Evolutionary conservation across 2,888 invertebrate genomes (phyloP).

Genomic region (Corythucha ciliata): DNA sequence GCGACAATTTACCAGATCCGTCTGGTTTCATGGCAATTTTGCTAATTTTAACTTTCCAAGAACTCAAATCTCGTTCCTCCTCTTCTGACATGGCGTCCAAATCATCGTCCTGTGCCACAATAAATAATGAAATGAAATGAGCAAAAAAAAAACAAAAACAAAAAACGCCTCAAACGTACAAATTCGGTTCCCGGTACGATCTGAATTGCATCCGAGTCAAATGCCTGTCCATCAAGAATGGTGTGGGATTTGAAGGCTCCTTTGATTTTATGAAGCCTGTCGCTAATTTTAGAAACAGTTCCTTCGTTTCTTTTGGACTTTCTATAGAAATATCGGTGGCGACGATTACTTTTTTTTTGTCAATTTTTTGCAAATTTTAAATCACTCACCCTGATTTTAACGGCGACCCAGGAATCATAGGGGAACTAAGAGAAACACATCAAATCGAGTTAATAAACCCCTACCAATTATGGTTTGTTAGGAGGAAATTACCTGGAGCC

Average conservation of each 20-base stretch:
- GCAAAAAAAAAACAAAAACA: not conserved
- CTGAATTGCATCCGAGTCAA: slow-evolving; percentile 39
- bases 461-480: not conserved
- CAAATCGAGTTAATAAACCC: too few species aligned
- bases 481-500: slow-evolving; percentile 34
- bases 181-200: slow-evolving; percentile 38
- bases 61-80: slow-evolving; percentile 49
- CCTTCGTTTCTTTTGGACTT: slow-evolving; percentile 34
- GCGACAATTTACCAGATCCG: slow-evolving; percentile 41
- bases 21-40: slow-evolving; percentile 45
- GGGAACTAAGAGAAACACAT: too few species aligned
- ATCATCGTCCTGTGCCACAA: slow-evolving; percentile 37
- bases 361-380: not conserved
- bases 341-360: slow-evolving; percentile 1
- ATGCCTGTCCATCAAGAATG: slow-evolving; percentile 46
- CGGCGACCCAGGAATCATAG: slow-evolving; percentile 38
- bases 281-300: slow-evolving; percentile 46
- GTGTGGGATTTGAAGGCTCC: slow-evolving; percentile 50
- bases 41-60: slow-evolving; percentile 57
- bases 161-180: slow-evolving; percentile 26
- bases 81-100: slow-evolving; percentile 32
- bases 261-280: slow-evolving; percentile 52
- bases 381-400: slow-evolving; percentile 36
- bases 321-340: not conserved
- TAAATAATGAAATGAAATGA: too few species aligned